phyloP scores from a whole-genome alignment of 2,113 vertebrate genomes.

The Paedocypris sp. region DNA sequence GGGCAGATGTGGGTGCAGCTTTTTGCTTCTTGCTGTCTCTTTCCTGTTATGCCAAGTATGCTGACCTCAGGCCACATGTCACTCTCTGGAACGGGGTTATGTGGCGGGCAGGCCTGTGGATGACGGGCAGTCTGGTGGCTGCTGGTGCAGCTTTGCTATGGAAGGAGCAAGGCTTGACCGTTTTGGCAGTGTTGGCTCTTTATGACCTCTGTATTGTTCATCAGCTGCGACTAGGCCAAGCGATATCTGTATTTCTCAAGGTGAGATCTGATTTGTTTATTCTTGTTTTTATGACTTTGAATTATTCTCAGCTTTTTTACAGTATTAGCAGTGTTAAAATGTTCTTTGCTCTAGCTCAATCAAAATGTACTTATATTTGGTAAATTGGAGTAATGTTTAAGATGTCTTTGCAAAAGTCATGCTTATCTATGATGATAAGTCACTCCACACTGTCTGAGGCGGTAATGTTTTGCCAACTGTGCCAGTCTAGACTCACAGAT shows the following conservation, averaged over 20 bases:
- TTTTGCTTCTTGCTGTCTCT: conserved; percentile 86
- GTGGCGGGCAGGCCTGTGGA: conserved; percentile 63
- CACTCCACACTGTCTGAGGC: conserved; percentile 29
- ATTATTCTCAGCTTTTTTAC: too few species aligned
- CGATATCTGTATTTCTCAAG: conserved; percentile 72
- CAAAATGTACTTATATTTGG: too few species aligned
- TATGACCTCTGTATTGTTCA: conserved; percentile 89
- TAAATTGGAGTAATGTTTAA: too few species aligned
- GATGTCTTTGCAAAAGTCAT: too few species aligned
- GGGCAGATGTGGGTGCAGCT: conserved; percentile 85
- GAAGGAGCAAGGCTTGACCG: conserved; percentile 96
- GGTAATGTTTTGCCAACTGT: conserved; percentile 41
- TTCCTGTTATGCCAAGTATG: conserved; percentile 79
- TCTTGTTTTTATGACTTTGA: too few species aligned
- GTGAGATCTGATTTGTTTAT: conserved; percentile 62
- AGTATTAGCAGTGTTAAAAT: too few species aligned
- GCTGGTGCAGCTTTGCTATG: conserved; percentile 89
- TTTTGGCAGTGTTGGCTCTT: conserved; percentile 76
- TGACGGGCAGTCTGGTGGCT: conserved; percentile 71
- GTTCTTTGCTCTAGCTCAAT: too few species aligned
- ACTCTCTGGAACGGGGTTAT: background rate
- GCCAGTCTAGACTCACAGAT: conserved; percentile 22
- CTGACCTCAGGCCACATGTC: conserved; percentile 54
- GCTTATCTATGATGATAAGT: conserved; percentile 49
- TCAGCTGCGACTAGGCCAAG: conserved; percentile 71